Evolutionary conservation across 2,888 invertebrate species (phyloP).

Genomic region (Sthenelais limicola): DNA sequence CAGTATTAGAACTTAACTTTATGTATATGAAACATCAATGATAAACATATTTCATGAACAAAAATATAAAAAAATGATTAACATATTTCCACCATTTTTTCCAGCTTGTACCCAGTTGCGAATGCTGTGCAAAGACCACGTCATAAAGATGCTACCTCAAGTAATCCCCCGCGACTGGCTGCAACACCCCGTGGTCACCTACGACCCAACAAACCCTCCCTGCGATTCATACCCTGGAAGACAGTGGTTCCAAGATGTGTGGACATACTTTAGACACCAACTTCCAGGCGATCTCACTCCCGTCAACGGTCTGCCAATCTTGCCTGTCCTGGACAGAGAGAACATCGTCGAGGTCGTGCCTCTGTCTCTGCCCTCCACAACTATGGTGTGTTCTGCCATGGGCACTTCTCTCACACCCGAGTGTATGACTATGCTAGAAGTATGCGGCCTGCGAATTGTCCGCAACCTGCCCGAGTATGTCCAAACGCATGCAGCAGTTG

Average conservation of each 20-base stretch:
- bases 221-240: slow-evolving; percentile 1
- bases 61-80: no score
- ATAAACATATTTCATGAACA: no score
- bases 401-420: slow-evolving; percentile 43
- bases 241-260: slow-evolving; percentile 49
- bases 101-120: slow-evolving; percentile 46
- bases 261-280: slow-evolving; percentile 50
- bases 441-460: slow-evolving; percentile 44
- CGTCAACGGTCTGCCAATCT: slow-evolving; percentile 50
- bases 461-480: slow-evolving; percentile 46
- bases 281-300: slow-evolving; percentile 46
- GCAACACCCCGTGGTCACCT: slow-evolving; percentile 12
- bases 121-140: slow-evolving; percentile 37
- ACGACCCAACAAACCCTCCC: neutral
- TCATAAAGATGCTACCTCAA: slow-evolving; percentile 45
- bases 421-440: slow-evolving; percentile 33
- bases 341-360: slow-evolving; percentile 40
- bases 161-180: slow-evolving; percentile 45
- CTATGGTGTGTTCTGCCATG: slow-evolving; percentile 40
- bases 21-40: no score
- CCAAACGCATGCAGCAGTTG: slow-evolving; percentile 46
- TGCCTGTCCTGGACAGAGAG: slow-evolving; percentile 39
- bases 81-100: slow-evolving; percentile 27
- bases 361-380: slow-evolving; percentile 35
- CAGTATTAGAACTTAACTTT: no score